Conservation (phyloP, 2,797 vertebrate species). For the Clarias platycephalus region DNA sequence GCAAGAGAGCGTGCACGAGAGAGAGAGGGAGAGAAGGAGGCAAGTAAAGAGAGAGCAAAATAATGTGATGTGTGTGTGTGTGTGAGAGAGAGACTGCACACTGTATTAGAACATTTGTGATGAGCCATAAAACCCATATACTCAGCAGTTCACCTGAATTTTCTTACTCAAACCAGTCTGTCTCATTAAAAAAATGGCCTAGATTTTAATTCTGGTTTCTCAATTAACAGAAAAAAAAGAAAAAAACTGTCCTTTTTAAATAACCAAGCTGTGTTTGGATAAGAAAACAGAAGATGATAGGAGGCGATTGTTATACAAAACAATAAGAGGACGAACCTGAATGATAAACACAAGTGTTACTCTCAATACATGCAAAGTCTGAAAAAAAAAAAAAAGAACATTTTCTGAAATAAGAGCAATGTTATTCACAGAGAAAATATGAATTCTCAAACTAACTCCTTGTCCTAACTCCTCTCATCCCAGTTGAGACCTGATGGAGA, state of each 20-base stretch:
- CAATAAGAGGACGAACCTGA: not conserved
- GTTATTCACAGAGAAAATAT: not conserved
- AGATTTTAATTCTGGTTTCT: not conserved
- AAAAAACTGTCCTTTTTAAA: not conserved
- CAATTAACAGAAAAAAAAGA: not conserved
- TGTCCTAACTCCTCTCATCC: not conserved
- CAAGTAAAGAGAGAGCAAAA: not conserved
- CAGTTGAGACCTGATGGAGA: not conserved
- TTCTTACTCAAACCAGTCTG: not conserved
- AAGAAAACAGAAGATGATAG: not conserved
- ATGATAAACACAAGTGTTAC: not conserved
- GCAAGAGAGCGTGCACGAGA: constrained; percentile 46
- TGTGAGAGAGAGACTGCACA: not conserved
- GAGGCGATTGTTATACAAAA: not conserved
- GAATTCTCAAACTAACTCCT: not conserved
- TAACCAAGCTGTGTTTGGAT: not conserved
- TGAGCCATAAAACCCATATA: constrained; percentile 39
- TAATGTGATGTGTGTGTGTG: not conserved
- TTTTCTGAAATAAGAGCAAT: not conserved
- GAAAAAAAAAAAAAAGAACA: not conserved
- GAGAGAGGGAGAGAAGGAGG: not conserved
- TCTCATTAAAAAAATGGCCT: not conserved
- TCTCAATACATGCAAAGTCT: not conserved
- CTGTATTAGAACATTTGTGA: not conserved
- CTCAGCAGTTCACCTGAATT: not conserved